Base-by-base conservation (phyloP, 2,797 vertebrate species). In the Spinus pinus region DNA sequence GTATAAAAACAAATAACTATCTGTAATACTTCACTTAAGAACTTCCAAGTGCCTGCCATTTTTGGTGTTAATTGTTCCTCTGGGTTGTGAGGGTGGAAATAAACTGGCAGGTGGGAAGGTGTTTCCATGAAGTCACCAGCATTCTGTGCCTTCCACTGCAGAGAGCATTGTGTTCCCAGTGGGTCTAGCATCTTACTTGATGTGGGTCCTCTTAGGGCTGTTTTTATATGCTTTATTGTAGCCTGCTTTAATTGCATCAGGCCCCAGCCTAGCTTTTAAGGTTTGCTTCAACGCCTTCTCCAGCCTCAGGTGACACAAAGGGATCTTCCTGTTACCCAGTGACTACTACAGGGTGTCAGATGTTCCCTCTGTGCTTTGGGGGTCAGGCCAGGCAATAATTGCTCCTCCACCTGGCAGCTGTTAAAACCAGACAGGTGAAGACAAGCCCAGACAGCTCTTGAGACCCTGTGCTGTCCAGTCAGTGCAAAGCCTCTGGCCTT, bases 301-400 rank as follows among this genome's bases (percentile, higher is more conserved):
- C 19, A 46, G 35, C 17, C 60, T 85, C 47, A 35, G 35, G 42
- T 77, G 75, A 14, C 44, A 22, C 33, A 27, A 42, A 69, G 20
- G 18, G 16, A 57, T 79, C 64, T 72, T 27, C 30, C 10, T 54
- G 16, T 61, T 31, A 39, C 13, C 42, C 27, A 6, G 75, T 39
- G 71, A 28, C 64, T 71, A 2, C 51, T 0, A 1, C 0, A 1
- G 23, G 37, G 9, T 16, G 0, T 27, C 46, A 57, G 47, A 42
- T 2, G 3, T 71, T 56, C 21, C 47, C 74, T n/a, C 5, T 12
- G 35, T 41, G 5, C 33, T 80, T 92, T 74, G 25, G n/a, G 66
- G 58, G 35, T 19, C 35, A 81, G 65, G 28, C 35, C 5, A 9
- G 46, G 49, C 47, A 50, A 6, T 83, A 50, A 69, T 65, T 57